Evolutionary conservation across 1,140 invertebrate species (phyloP), one percentile per base, ranked within the genome.

Genomic region (Hestina assimilis): DNA sequence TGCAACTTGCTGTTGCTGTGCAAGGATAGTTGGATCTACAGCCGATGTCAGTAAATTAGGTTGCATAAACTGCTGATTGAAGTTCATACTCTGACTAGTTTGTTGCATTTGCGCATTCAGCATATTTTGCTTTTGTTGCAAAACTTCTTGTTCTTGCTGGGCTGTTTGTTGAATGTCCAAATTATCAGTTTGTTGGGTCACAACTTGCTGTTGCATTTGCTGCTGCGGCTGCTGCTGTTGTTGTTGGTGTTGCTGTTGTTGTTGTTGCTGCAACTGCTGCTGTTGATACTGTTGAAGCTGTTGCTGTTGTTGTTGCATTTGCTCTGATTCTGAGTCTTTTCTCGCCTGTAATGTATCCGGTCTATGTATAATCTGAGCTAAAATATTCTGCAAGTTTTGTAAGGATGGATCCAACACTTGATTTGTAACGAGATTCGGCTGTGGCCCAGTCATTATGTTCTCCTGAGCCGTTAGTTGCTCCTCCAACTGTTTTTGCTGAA

Each of bases 401-500:
- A 89, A 57, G 0, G 86, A 89, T 2, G 87, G 89, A 45, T 89
- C 87, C 20, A 89, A 56, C 11, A 77, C 69, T 47, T 85, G 82
- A 8, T 69, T 68, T 5, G 74, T 58, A 11, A 74, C 73, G 54
- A 81, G 72, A 67, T 79, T 81, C 66, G 67, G 56, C 56, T 81
- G 75, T 54, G 85, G 76, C 62, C 84, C 63, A 31, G 73, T 29
- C 33, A 82, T 69, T 23, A 84, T 67, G 69, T 77, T 72, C 38
- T 88, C 82, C 47, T 87, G 78, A 6, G 78, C 77, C 43, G 83
- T 83, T 17, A 89, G 67, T 21, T 85, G 77, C 46, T 83, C 73
- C 55, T 88, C 84, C 24, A 89, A 85, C 56, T 90, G 83, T 26
- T 90, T 90, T 46, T 89, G 88, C 0, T 89, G 79, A 17, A 91